Evolutionary conservation across 53 echinoderm and acorn worm species (phyloP), one percentile per base, ranked within the genome.

Genomic region (Arbacia lixula): DNA sequence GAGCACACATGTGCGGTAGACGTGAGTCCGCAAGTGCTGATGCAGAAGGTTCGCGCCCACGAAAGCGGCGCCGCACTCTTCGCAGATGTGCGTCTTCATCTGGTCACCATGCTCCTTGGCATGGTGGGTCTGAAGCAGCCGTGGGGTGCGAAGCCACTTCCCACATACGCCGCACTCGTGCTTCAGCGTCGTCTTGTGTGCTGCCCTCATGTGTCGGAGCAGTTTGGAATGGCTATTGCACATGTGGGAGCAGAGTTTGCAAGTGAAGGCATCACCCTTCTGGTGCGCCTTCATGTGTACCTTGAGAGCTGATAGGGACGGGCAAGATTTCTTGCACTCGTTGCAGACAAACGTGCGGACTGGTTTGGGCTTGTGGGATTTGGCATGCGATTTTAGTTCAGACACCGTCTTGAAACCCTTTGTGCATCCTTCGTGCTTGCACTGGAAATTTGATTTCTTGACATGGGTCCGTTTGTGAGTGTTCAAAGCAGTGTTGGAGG

Each of bases 391-490:
- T 34, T 19, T 74, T 46, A 74, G 12, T 26, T 28, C 32, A 1
- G 33, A 10, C 8, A 10, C 51, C 10, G 33, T 29, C 30, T 29
- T 12, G 21, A 51, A 74, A n/a, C 21, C 46, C 74, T 53, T 74
- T 1, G 50, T 34, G 74, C 74, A 74, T 5, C 53, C 74, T 32
- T 42, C 29, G 19, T 32, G 32, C 2, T 31, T 30, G 53, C 74
- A 74, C 25, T 3, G 53, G 19, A 8, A 53, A n/a, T n/a, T n/a
- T n/a, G n/a, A n/a, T 20, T 34, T 74, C 21, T 74, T 74, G 51
- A 43, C 28, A 34, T 74, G 74, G n/a, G 30, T 53, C 46, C 34
- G 49, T 52, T 28, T 50, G 74, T 74, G 74, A 10, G 29, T 34
- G 3, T 1, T 31, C 32, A 74, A 34, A 34, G 29, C 19, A 1